phyloP scores from a whole-genome alignment of 2,797 vertebrate genomes.

The Monodelphis domestica region DNA sequence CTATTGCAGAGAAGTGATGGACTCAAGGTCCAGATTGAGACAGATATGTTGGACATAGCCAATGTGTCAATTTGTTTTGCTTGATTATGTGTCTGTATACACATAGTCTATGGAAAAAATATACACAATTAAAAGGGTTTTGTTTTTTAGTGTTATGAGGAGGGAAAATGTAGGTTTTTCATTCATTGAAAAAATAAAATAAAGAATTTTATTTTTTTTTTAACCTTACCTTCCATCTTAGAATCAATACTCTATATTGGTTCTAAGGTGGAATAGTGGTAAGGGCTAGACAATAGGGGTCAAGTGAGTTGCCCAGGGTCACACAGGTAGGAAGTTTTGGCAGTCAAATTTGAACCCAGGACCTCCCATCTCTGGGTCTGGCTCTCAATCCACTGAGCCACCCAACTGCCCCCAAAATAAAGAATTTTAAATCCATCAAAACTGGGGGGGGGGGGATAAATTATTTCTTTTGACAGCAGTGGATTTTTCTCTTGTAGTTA shows the following conservation, averaged over 20 bases:
- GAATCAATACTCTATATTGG: too few species aligned
- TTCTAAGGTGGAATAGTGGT: too few species aligned
- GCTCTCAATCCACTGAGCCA: too few species aligned
- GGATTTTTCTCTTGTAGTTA: constrained; percentile 93
- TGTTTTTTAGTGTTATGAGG: background rate
- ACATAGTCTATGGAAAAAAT: background rate
- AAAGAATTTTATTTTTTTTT: too few species aligned
- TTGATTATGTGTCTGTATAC: background rate
- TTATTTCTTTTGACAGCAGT: constrained; percentile 93
- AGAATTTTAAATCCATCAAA: background rate
- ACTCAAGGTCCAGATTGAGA: background rate
- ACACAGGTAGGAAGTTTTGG: too few species aligned
- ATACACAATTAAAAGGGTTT: background rate
- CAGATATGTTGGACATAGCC: background rate
- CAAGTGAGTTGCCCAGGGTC: too few species aligned
- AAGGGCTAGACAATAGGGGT: too few species aligned
- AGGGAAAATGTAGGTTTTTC: background rate
- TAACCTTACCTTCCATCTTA: too few species aligned
- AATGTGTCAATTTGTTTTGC: background rate
- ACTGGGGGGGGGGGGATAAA: background rate
- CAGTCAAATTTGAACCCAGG: too few species aligned
- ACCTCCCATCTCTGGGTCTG: too few species aligned
- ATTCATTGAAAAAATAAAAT: background rate
- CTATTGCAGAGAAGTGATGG: background rate
- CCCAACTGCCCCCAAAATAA: too few species aligned